Evolutionary conservation across 2,888 invertebrate species (phyloP).

Genomic region (Fissipunctia ypsillon): DNA sequence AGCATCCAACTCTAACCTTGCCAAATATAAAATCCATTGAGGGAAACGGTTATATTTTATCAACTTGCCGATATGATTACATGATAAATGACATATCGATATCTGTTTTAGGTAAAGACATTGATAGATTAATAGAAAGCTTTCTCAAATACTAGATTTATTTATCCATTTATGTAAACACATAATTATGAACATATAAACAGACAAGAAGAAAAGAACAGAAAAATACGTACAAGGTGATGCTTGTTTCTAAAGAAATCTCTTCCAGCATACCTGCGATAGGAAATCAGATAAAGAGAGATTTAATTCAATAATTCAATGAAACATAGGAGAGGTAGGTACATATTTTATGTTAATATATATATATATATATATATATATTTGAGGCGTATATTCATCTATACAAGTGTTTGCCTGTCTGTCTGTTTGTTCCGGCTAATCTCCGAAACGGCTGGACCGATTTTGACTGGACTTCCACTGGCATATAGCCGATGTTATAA

Average conservation of each 20-base stretch:
- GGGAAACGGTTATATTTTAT: conserved; percentile 34
- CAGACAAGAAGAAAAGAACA: background rate
- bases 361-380: too few species aligned
- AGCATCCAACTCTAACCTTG: background rate
- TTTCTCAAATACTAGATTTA: conserved; percentile 20
- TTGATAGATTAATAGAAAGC: conserved; percentile 49
- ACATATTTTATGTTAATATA: background rate
- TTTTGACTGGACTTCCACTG: too few species aligned
- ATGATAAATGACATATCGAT: conserved; percentile 3
- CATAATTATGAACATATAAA: too few species aligned
- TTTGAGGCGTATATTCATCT: conserved; percentile 5
- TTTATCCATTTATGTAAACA: background rate
- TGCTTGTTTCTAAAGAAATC: background rate
- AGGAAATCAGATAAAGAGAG: background rate
- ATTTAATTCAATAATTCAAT: background rate
- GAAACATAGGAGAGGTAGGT: background rate
- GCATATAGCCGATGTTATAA: too few species aligned
- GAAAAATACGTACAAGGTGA: background rate
- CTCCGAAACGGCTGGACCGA: too few species aligned
- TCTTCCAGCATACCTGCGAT: background rate
- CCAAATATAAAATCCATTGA: conserved; percentile 23
- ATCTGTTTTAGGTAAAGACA: background rate
- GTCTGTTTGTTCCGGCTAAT: too few species aligned
- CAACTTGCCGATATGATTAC: conserved; percentile 37
- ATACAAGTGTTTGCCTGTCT: too few species aligned